phyloP scores from a whole-genome alignment of 2,888 invertebrate species.

The Elmis aenea region DNA sequence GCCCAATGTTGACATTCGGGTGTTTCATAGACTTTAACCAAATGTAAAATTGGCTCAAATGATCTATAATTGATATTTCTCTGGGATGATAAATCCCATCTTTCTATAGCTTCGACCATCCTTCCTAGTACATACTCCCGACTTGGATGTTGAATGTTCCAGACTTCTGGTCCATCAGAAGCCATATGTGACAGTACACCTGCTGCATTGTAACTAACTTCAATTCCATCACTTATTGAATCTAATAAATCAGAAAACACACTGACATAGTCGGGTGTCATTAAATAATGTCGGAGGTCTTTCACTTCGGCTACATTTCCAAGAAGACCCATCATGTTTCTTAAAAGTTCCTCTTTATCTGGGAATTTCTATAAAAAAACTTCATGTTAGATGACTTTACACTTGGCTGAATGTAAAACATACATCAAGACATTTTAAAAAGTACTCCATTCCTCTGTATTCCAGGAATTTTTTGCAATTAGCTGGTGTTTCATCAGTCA shows the following conservation, averaged over 20 bases:
- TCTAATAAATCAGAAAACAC: conserved; percentile 84
- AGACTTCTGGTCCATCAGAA: conserved; percentile 80
- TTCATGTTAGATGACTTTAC: neutral
- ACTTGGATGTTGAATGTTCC: conserved; percentile 70
- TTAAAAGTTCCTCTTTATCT: conserved; percentile 80
- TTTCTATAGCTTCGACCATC: conserved; percentile 76
- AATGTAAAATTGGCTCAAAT: conserved; percentile 87
- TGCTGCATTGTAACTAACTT: conserved; percentile 94
- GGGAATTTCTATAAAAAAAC: conserved; percentile 65
- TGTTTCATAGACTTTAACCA: conserved; percentile 78
- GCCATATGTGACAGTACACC: conserved; percentile 94
- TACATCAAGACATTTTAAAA: conserved; percentile 82
- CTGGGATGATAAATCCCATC: conserved; percentile 83
- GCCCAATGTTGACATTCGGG: conserved; percentile 96
- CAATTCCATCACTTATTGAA: conserved; percentile 87
- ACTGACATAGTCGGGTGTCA: conserved; percentile 77
- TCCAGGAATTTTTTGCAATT: conserved; percentile 91
- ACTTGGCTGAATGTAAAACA: too few relatives aligned
- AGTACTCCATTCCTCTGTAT: conserved; percentile 83
- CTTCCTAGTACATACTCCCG: conserved; percentile 67
- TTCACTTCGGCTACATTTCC: conserved; percentile 96
- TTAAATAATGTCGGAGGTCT: conserved; percentile 71
- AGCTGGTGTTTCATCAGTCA: conserved; percentile 90
- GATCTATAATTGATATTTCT: conserved; percentile 96
- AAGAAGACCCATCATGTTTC: conserved; percentile 97